Base-by-base conservation (phyloP, 2,888 invertebrate genomes). In the Drosophila anomalipes region DNA sequence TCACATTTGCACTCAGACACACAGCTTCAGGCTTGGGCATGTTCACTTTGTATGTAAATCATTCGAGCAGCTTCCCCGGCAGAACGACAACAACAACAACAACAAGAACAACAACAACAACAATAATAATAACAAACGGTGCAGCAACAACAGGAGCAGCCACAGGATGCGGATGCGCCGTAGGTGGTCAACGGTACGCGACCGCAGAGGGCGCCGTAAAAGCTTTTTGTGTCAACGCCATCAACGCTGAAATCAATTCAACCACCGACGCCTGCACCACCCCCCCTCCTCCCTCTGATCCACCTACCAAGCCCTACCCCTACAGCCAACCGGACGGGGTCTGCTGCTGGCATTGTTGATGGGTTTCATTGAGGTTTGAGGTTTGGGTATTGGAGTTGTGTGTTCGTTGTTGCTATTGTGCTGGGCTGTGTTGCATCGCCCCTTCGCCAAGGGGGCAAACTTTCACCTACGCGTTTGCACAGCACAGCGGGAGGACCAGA, bases 171-270 rank as follows among this genome's bases (percentile, higher is more conserved):
- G 77, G 78, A 82, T 83, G 74, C 88, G 79, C 88, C 78, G 83
- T 89, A 89, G 88, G 88, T 88, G 88, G 88, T 86, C 88, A 81
- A 89, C 82, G 85, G 80, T 81, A 79, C 84, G 81, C 89, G 90
- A 89, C 90, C 88, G 86, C 88, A 89, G 88, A 89, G 90, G 89
- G 90, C 88, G 82, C 86, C 76, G 82, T 89, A 88, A 89, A 89
- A 89, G 90, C 92, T 92, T 92, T 89, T 91, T 91, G 90, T 92
- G 91, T 92, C 92, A 92, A 91, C 91, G 88, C 88, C 89, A 89
- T 89, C 90, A 87, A 89, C 82, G 83, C 70, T 84, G 89, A 89
- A 87, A 87, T 87, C 89, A 87, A 89, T 87, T 87, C 89, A 87
- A 89, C 80, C 80, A 79, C 79, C 82, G 74, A 64, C 66, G 71